Evolutionary conservation across 2,797 vertebrate species (phyloP).

Genomic region (Eleutherodactylus coqui): DNA sequence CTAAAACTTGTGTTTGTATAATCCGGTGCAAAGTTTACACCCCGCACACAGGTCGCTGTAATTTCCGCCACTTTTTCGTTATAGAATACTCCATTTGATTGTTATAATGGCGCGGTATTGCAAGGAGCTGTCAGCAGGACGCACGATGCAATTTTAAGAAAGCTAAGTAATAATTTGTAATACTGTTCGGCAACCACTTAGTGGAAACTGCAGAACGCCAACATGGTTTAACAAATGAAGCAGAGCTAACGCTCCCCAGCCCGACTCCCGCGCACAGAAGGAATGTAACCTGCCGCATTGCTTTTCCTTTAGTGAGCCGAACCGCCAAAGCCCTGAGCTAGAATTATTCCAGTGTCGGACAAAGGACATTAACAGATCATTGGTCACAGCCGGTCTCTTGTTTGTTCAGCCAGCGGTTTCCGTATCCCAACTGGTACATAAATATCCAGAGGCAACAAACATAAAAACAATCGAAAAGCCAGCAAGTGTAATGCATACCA

Average conservation of each 20-base stretch:
- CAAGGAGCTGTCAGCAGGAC: background rate
- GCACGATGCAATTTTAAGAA: background rate
- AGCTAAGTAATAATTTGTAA: slow-evolving; percentile 10
- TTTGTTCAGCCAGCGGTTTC: slow-evolving; percentile 40
- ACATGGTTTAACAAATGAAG: background rate
- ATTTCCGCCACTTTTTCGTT: background rate
- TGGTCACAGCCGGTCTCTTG: slow-evolving; percentile 28
- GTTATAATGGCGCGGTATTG: background rate
- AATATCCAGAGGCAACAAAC: slow-evolving; percentile 52
- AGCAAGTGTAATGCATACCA: slow-evolving; percentile 37
- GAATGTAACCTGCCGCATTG: background rate
- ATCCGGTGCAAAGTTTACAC: background rate
- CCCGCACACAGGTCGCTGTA: background rate
- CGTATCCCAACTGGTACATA: slow-evolving; percentile 36
- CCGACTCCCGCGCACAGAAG: background rate
- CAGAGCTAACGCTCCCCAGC: background rate
- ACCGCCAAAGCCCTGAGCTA: slow-evolving; percentile 7
- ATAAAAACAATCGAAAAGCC: slow-evolving; percentile 23
- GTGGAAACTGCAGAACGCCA: background rate
- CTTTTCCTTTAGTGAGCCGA: slow-evolving; percentile 11
- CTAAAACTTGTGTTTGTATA: background rate
- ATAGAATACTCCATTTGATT: background rate
- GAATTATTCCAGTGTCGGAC: slow-evolving; percentile 41
- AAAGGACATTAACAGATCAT: slow-evolving; percentile 50
- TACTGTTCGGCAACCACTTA: slow-evolving; percentile 8